A percentile compares a stretch with the other conserved stretches of the same genome.
phyloP scores from a whole-genome alignment of 2,113 vertebrate genomes.

The Syrmaticus mikado region DNA sequence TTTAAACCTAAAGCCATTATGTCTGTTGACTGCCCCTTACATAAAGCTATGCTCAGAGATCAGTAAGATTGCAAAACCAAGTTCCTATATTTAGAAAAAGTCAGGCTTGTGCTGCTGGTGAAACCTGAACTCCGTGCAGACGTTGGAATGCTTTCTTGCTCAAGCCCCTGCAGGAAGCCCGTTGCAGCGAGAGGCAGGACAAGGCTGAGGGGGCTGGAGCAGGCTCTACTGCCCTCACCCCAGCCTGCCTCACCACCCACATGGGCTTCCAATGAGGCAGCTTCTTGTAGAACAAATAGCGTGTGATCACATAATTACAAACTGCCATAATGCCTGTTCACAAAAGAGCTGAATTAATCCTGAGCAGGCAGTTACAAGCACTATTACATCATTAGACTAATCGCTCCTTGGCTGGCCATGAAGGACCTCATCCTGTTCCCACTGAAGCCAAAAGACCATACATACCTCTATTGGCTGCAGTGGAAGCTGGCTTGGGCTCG shows the following conservation, averaged over 20 bases:
- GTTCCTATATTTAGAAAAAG: constrained; percentile 7
- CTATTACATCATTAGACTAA: constrained; percentile 56
- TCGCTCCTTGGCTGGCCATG: constrained; percentile 32
- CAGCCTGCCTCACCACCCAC: neutral
- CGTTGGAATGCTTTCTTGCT: neutral
- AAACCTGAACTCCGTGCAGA: neutral
- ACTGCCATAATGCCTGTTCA: neutral
- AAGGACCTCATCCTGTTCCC: constrained; percentile 35
- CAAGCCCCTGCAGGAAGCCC: neutral
- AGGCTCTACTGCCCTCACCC: neutral
- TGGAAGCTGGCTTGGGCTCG: neutral
- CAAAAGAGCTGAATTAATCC: constrained; percentile 35
- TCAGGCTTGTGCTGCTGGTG: neutral
- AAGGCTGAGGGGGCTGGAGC: neutral
- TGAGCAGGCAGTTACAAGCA: constrained; percentile 55
- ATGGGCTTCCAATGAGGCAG: fast-evolving
- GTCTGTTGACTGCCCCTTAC: neutral
- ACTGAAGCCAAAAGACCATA: constrained; percentile 11
- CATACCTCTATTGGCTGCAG: neutral
- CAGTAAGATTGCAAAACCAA: neutral
- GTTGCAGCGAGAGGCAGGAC: neutral
- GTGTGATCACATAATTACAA: constrained; percentile 39
- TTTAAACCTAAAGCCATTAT: neutral
- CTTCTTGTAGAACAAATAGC: neutral
- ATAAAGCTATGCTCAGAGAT: neutral